These are phyloP conservation scores for Dermatophagoides farinae DNA, from an alignment of 1,140 invertebrate species.

Conservation along the genomic window DNA sequence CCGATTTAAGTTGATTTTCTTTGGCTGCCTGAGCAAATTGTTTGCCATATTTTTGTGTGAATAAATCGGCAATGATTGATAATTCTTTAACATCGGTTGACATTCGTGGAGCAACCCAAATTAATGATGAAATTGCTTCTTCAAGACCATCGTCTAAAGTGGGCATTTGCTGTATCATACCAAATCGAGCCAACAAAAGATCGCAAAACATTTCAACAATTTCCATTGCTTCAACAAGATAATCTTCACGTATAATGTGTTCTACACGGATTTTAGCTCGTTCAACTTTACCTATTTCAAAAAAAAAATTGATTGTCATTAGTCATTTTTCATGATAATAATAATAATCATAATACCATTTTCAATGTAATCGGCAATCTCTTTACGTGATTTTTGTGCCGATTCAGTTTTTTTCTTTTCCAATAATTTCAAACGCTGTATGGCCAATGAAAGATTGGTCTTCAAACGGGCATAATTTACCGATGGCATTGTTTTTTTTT, in stretches of 20 bases:
- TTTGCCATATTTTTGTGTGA: conserved; percentile 81
- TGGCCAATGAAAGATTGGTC: conserved; percentile 74
- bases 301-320: not conserved
- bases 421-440: conserved; percentile 78
- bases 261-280: conserved; percentile 86
- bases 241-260: conserved; percentile 95
- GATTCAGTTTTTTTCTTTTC: conserved; percentile 97
- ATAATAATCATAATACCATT: conserved; percentile 25
- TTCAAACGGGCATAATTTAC: conserved; percentile 85
- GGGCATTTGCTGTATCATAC: conserved; percentile 91
- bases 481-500: conserved; percentile 62
- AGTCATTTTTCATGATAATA: not conserved
- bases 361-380: conserved; percentile 89
- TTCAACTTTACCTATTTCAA: conserved; percentile 53
- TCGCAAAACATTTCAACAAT: conserved; percentile 98
- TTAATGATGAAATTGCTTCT: conserved; percentile 81
- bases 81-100: conserved; percentile 38
- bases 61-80: conserved; percentile 73
- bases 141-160: conserved; percentile 81
- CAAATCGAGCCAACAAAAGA: conserved; percentile 85
- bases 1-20: conserved; percentile 47
- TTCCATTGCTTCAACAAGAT: conserved; percentile 94
- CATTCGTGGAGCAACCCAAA: conserved; percentile 80
- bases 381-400: conserved; percentile 78
- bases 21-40: conserved; percentile 67